Conservation (phyloP, 2,113 vertebrate genomes). For the Alouatta palliata region DNA sequence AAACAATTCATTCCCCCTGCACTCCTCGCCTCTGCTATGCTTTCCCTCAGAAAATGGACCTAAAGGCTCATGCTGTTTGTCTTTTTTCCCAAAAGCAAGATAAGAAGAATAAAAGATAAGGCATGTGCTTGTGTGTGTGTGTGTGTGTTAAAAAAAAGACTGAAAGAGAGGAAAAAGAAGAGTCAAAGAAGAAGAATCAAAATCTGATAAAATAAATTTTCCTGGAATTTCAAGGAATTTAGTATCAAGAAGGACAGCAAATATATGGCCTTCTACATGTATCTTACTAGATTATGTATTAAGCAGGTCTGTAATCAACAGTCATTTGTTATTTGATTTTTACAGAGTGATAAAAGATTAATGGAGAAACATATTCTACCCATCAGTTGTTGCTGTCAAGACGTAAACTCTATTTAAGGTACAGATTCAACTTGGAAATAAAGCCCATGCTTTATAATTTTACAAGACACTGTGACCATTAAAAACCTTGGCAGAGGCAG, state of each 20-base stretch:
- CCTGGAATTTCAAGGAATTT: not conserved
- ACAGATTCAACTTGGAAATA: not conserved
- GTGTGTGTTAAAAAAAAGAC: not conserved
- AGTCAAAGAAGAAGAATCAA: not conserved
- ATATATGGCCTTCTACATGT: not conserved
- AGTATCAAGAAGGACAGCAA: not conserved
- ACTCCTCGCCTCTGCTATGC: accelerated
- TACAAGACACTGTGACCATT: not conserved
- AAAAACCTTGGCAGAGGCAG: not conserved
- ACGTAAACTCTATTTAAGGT: not conserved
- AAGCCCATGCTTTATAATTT: not conserved
- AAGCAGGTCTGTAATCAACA: not conserved
- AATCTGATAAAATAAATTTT: not conserved
- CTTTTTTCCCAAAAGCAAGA: not conserved
- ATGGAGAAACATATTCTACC: not conserved
- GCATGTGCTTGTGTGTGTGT: not conserved
- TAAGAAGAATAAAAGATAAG: not conserved
- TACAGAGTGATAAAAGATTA: not conserved
- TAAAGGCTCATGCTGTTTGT: not conserved
- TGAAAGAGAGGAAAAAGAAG: not conserved
- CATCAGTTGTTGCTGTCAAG: not conserved
- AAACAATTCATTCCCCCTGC: not conserved
- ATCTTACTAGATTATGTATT: not conserved
- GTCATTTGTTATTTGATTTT: not conserved
- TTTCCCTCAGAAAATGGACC: not conserved